Conservation (phyloP, 1,140 invertebrate species). For the Zaprionus gabonicus region DNA sequence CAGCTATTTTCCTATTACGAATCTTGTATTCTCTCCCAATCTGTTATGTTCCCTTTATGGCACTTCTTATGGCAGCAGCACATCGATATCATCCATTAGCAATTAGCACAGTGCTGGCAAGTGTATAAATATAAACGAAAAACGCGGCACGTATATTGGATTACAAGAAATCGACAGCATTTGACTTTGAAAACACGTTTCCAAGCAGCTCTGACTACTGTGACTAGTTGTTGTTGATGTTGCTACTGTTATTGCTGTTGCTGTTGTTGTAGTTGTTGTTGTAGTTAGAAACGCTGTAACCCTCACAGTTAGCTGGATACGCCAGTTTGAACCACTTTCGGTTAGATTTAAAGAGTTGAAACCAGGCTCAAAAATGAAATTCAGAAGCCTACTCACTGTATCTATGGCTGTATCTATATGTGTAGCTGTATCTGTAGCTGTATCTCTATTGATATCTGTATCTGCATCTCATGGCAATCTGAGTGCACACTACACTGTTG, state of each 20-base stretch:
- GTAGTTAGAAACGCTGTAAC: slow-evolving; percentile 48
- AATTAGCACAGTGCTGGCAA: slow-evolving; percentile 56
- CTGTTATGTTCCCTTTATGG: background rate
- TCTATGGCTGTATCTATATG: slow-evolving; percentile 18
- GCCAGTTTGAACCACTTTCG: slow-evolving; percentile 76
- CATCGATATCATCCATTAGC: background rate
- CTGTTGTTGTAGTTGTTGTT: slow-evolving; percentile 35
- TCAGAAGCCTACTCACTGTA: slow-evolving; percentile 6
- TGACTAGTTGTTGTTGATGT: slow-evolving; percentile 21
- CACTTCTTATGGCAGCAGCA: background rate
- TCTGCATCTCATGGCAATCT: slow-evolving; percentile 28
- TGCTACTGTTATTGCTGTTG: slow-evolving; percentile 22
- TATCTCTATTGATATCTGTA: background rate
- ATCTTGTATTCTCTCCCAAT: background rate
- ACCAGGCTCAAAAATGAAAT: slow-evolving; percentile 44
- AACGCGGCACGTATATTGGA: slow-evolving; percentile 51
- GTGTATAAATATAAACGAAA: slow-evolving; percentile 16
- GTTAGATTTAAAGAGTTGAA: slow-evolving; percentile 73
- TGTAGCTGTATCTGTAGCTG: slow-evolving; percentile 39
- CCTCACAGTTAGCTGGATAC: slow-evolving; percentile 66
- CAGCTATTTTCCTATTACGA: too few relatives aligned
- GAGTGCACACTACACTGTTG: slow-evolving; percentile 3
- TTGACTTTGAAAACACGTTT: slow-evolving; percentile 64
- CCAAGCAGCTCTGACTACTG: slow-evolving; percentile 31
- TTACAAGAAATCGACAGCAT: slow-evolving; percentile 57